These are phyloP conservation scores for Coelinius sp. DNA, from an alignment of 2,888 invertebrate genomes.

Conservation along the genomic window DNA sequence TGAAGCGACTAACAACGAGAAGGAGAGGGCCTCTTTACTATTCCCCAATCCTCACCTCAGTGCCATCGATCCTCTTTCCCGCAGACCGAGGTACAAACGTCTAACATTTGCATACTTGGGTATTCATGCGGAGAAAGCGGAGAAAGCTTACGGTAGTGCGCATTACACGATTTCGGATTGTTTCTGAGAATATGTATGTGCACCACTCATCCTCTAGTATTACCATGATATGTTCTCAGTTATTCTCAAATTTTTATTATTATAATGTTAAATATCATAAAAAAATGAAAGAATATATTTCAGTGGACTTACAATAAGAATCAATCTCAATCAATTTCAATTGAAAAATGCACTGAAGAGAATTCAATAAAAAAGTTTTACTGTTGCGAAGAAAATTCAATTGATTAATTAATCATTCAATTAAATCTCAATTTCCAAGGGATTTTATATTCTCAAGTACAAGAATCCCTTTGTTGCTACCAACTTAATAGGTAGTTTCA, in stretches of 20 bases:
- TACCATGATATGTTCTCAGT: neutral
- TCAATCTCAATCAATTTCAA: neutral
- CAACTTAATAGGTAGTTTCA: slow-evolving; percentile 11
- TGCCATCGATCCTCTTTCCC: slow-evolving; percentile 36
- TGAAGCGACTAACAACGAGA: slow-evolving; percentile 43
- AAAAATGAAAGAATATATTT: no score
- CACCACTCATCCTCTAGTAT: neutral
- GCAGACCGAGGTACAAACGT: slow-evolving; percentile 51
- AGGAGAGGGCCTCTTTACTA: neutral
- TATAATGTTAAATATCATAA: no score
- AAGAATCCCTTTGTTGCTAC: neutral
- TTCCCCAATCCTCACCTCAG: slow-evolving; percentile 18
- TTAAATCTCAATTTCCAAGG: neutral
- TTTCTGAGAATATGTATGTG: slow-evolving; percentile 44
- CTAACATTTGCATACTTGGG: slow-evolving; percentile 63
- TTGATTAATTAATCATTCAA: neutral
- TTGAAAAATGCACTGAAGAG: neutral
- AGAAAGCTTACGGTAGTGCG: no score
- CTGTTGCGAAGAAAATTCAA: neutral
- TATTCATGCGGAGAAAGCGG: slow-evolving; percentile 61
- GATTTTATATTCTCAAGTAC: neutral
- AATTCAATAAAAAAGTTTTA: neutral
- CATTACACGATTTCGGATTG: slow-evolving; percentile 60
- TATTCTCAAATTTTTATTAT: no score
- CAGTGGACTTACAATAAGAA: no score